Evolutionary conservation across 1,140 invertebrate species (phyloP), one percentile per base, ranked within the genome.

Genomic region (Subanguina moxae): DNA sequence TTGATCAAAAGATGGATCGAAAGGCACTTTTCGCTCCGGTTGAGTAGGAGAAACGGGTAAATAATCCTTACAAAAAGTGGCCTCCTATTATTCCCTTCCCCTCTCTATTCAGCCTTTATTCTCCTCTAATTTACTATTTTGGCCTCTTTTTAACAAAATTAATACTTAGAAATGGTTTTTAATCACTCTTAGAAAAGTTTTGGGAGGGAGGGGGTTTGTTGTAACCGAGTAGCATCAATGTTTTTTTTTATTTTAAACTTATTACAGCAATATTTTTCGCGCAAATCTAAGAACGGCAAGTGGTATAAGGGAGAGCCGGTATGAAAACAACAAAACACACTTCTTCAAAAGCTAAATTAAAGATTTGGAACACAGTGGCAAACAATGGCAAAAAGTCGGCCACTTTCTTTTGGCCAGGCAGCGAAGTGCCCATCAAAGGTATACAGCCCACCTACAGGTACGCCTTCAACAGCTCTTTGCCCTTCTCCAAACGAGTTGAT

Each of bases 351-450:
- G 15, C 27, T n/a, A 0, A 27, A 58, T 65, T 38, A 21, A 42
- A 73, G 71, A 73, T 73, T 15, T 73, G 71, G 71, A 73, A 73
- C 48, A 73, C 71, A n/a, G 71, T 74, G 23, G 68, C 69, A n/a
- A 71, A 71, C 15, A 71, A 71, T 56, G 75, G 73, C 23, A 76
- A 77, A 57, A 74, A 74, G 58, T 74, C 73, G 23, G 73, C 70
- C 1, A 79, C 67, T 15, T 76, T 77, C 71, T 77, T 78, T 43
- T 78, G 76, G 73, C 74, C 74, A 27, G 74, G 74, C 21, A 66
- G 62, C 23, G 74, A 76, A 57, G 74, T 75, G 23, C 28, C 57
- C 21, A 68, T 76, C 27, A 30, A 76, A 27, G 73, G 74, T 15
- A 66, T 62, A 11, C 32, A 59, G 27, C 74, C 74, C n/a, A 76